These are phyloP conservation scores for Microchirus variegatus DNA, from an alignment of 2,797 vertebrate species.

Conservation along the genomic window DNA sequence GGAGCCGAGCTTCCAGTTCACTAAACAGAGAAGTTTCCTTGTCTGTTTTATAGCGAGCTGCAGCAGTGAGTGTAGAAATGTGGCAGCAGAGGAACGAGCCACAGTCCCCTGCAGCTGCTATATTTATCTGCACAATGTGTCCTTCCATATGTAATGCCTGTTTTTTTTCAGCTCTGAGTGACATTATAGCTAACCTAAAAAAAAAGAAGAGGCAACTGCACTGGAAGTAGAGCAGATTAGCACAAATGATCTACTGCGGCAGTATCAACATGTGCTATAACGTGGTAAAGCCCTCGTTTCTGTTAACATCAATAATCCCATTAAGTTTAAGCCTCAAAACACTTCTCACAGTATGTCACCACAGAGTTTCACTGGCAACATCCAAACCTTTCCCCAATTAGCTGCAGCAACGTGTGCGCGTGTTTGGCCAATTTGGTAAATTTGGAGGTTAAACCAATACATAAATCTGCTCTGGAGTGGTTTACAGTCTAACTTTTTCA, in stretches of 20 bases:
- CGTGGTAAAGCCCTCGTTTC: background rate
- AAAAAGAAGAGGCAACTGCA: background rate
- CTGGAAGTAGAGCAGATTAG: slow-evolving; percentile 1
- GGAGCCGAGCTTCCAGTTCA: slow-evolving; percentile 42
- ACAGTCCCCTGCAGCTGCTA: slow-evolving; percentile 7
- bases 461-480: slow-evolving; percentile 3
- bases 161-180: slow-evolving; percentile 13
- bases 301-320: slow-evolving; percentile 1
- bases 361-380: background rate
- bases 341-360: background rate
- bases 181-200: background rate
- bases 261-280: background rate
- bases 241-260: background rate
- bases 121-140: slow-evolving; percentile 5
- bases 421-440: slow-evolving; percentile 8
- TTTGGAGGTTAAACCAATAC: background rate
- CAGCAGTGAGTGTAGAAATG: background rate
- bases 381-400: slow-evolving; percentile 31
- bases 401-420: background rate
- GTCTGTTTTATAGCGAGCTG: slow-evolving; percentile 9
- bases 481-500: slow-evolving; percentile 3
- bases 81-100: slow-evolving; percentile 11
- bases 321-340: background rate
- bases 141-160: background rate
- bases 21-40: slow-evolving; percentile 11